phyloP scores from a whole-genome alignment of 2,888 invertebrate genomes.

The Vandiemenella viatica region DNA sequence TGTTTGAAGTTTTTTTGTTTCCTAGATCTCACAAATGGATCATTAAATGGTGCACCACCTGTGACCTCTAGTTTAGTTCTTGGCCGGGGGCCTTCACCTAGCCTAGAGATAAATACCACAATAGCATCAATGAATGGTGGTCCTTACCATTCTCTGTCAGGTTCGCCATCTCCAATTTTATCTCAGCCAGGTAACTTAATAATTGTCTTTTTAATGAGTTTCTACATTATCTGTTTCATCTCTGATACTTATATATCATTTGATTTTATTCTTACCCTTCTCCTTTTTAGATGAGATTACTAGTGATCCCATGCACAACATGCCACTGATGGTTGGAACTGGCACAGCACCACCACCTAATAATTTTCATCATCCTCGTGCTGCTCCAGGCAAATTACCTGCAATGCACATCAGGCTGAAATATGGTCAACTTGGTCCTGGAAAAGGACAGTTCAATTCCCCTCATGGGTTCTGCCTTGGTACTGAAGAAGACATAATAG shows the following conservation, averaged over 20 bases:
- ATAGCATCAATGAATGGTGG: constrained; percentile 11
- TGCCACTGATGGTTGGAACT: constrained; percentile 25
- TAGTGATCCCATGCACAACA: constrained; percentile 27
- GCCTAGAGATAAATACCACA: constrained; percentile 26
- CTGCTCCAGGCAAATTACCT: constrained; percentile 40
- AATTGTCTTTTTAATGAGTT: background rate
- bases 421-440: constrained; percentile 85
- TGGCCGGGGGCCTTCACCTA: constrained; percentile 43
- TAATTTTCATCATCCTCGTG: constrained; percentile 13
- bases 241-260: no score
- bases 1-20: no score
- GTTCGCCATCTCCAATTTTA: constrained; percentile 45
- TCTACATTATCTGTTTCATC: no score
- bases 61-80: constrained; percentile 29
- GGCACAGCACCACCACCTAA: constrained; percentile 2
- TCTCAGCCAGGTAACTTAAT: constrained; percentile 25
- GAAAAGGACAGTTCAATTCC: constrained; percentile 89
- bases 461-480: constrained; percentile 95
- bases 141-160: constrained; percentile 31
- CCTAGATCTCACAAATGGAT: constrained; percentile 33
- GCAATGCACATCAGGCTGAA: constrained; percentile 83
- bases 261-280: no score
- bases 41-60: constrained; percentile 31
- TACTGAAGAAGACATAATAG: constrained; percentile 87
- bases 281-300: constrained; percentile 26